These are phyloP conservation scores for Caenorhabditis sulstoni DNA, from an alignment of 2,888 invertebrate genomes.

Conservation along the genomic window DNA sequence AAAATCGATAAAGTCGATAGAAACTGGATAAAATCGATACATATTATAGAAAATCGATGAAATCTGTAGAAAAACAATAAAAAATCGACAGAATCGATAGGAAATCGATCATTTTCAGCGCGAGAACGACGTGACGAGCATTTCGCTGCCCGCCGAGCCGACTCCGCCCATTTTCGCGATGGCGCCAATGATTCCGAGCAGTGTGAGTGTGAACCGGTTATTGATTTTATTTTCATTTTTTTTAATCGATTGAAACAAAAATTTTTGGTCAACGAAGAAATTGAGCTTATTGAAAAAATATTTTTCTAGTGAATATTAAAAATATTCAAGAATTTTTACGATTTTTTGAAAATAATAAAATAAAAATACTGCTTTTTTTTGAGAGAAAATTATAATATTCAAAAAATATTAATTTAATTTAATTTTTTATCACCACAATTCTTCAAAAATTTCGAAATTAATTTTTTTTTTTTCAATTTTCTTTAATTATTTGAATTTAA, in stretches of 20 bases:
- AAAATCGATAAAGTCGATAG: neutral
- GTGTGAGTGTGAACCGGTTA: too few species aligned
- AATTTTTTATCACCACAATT: neutral
- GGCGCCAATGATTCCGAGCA: slow-evolving; percentile 49
- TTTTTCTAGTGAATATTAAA: neutral
- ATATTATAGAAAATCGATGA: neutral
- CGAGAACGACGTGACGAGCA: slow-evolving; percentile 34
- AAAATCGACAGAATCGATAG: too few species aligned
- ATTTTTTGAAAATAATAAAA: neutral
- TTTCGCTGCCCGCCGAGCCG: slow-evolving; percentile 21
- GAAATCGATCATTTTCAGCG: slow-evolving; percentile 10
- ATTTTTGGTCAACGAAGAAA: too few species aligned
- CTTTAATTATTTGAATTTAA: too few species aligned
- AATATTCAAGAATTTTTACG: neutral
- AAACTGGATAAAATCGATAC: too few species aligned
- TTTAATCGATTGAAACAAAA: too few species aligned
- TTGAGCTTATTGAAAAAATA: slow-evolving; percentile 7
- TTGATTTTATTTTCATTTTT: too few species aligned
- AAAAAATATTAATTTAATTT: slow-evolving; percentile 4
- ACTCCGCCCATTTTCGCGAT: slow-evolving; percentile 34
- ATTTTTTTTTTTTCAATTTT: neutral
- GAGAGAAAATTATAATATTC: neutral
- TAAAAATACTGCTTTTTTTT: neutral
- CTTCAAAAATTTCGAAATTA: neutral
- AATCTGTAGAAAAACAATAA: too few species aligned